Base-by-base conservation (phyloP, 1,140 invertebrate genomes). In the Aphaenogaster ashmeadi region DNA sequence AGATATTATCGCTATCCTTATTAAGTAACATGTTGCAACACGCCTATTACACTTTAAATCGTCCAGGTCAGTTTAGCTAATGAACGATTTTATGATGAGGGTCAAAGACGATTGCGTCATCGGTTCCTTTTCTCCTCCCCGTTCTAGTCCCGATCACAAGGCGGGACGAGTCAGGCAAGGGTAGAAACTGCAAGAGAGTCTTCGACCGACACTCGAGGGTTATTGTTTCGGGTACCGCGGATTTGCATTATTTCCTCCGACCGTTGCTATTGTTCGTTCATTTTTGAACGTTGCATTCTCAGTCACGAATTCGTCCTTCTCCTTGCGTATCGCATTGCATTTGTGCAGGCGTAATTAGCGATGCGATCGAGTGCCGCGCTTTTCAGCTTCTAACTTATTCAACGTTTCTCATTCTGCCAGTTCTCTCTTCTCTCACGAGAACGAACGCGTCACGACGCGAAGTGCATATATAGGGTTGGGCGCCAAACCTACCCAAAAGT, bases 171-270 rank as follows among this genome's bases (percentile, higher is more conserved):
- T 11, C 27, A 47, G 56, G 64, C 36, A 66, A 60, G 89, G 87
- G 74, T 69, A 81, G 54, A 58, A 47, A 41, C 54, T 69, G 62
- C 78, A 67, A 74, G 90, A 89, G 89, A 86, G 87, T 91, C 87
- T 91, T 91, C 90, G 90, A 89, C 87, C 81, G 87, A 89, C 84
- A 83, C 79, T 91, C 89, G 89, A 91, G 89, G 84, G 90, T 91
- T 91, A 91, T 89, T 91, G 89, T 91, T 91, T 91, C 89, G 78
- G 90, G 89, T 87, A 91, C 87, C 56, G 60, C 72, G 90, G 88
- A 91, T 91, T 91, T 91, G 86, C 90, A 91, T 91, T 90, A 91
- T 91, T 91, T 91, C 72, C 90, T 91, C 71, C 89, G 77, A 81
- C 90, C 87, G 87, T 83, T 84, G 72, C 64, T 89, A 90, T 90